Conservation (phyloP, 2,797 vertebrate genomes). For the Okamejei kenojei region DNA sequence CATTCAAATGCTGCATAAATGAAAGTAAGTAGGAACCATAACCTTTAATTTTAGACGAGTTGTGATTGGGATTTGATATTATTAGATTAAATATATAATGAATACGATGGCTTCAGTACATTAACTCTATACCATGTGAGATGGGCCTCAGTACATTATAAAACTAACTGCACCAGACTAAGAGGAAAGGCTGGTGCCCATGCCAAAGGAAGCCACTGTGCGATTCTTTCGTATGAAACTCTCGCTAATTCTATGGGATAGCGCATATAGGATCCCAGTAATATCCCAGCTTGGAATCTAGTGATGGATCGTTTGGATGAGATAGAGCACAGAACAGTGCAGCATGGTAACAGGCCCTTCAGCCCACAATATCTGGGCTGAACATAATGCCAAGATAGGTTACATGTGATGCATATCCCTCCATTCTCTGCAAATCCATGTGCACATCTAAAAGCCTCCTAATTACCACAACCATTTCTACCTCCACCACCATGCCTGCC, state of each 20-base stretch:
- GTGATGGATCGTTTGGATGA: too few relatives aligned
- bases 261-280: neutral
- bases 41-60: conserved; percentile 13
- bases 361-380: too few relatives aligned
- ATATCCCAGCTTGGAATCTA: neutral
- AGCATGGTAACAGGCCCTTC: too few relatives aligned
- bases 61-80: conserved; percentile 15
- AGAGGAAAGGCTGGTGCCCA: neutral
- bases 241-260: neutral
- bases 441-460: too few relatives aligned
- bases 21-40: neutral
- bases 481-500: too few relatives aligned
- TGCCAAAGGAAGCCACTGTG: neutral
- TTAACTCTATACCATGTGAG: conserved; percentile 1
- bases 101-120: conserved; percentile 1
- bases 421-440: too few relatives aligned
- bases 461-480: too few relatives aligned
- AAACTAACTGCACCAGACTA: neutral
- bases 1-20: conserved; percentile 19
- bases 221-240: neutral
- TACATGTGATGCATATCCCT: too few relatives aligned
- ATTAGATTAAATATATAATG: conserved; percentile 24
- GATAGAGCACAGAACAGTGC: too few relatives aligned
- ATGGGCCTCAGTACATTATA: neutral
- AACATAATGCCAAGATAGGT: too few relatives aligned